A percentile compares a stretch with the other conserved stretches of the same genome.
phyloP scores from a whole-genome alignment of 1,140 invertebrate genomes.

The Brachionus calyciflorus region DNA sequence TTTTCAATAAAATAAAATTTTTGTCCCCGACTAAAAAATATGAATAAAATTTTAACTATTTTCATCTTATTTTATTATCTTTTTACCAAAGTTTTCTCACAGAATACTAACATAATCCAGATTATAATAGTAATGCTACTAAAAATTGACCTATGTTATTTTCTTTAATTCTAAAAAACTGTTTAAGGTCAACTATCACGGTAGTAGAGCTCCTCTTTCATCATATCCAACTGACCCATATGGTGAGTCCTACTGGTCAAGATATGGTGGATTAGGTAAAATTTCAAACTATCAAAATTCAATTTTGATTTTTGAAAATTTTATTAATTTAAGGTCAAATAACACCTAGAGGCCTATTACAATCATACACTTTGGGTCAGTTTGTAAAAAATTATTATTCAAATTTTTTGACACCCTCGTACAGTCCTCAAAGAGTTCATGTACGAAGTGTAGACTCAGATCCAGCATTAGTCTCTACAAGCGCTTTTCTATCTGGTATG shows the following conservation, averaged over 20 bases:
- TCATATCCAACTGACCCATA: constrained; percentile 42
- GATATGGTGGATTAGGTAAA: constrained; percentile 37
- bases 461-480: not conserved
- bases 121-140: constrained; percentile 9
- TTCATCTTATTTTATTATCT: not conserved
- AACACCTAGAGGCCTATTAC: constrained; percentile 8
- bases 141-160: too few relatives aligned
- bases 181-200: constrained; percentile 21
- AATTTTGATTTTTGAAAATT: not conserved
- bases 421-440: constrained; percentile 23
- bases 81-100: not conserved
- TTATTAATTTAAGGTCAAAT: not conserved
- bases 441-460: constrained; percentile 27
- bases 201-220: not conserved
- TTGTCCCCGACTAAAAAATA: not conserved
- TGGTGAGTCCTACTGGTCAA: constrained; percentile 17
- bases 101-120: constrained; percentile 16
- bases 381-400: constrained; percentile 27
- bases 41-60: constrained; percentile 13
- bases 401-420: not conserved
- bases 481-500: constrained; percentile 18
- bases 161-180: not conserved
- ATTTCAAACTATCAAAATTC: too few relatives aligned
- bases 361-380: constrained; percentile 19
- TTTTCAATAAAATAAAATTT: too few relatives aligned